These are phyloP conservation scores for Larimichthys crocea DNA, from an alignment of 2,113 vertebrate genomes.

Conservation along the genomic window DNA sequence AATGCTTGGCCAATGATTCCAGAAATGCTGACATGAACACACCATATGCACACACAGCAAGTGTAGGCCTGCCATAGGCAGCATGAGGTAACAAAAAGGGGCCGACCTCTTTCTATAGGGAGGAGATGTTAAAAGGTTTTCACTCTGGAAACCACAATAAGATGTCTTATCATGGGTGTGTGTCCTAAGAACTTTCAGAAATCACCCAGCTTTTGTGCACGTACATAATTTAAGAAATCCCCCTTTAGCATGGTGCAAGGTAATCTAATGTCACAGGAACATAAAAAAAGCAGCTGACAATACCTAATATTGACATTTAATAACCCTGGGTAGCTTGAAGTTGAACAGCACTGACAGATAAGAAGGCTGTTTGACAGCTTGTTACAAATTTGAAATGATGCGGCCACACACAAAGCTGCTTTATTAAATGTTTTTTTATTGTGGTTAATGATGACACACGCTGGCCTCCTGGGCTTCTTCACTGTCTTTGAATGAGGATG, in stretches of 20 bases:
- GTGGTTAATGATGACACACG: conserved; percentile 16
- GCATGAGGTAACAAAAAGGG: conserved; percentile 47
- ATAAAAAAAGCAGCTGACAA: conserved; percentile 12
- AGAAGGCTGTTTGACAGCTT: conserved; percentile 22
- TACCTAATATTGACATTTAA: conserved; percentile 1
- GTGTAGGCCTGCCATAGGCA: conserved; percentile 58
- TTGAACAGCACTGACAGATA: conserved; percentile 9
- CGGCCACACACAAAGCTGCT: conserved; percentile 5
- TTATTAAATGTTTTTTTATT: conserved; percentile 6
- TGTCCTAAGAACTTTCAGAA: not conserved
- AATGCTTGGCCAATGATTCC: conserved; percentile 53
- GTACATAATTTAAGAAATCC: conserved; percentile 7
- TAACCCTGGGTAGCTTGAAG: not conserved
- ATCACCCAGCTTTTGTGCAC: not conserved
- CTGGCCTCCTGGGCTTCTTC: not conserved
- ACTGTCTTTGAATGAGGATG: not conserved
- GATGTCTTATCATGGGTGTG: conserved; percentile 18
- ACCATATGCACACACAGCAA: conserved; percentile 70
- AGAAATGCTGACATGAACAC: conserved; percentile 65
- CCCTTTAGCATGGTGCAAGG: not conserved
- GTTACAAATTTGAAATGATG: conserved; percentile 20
- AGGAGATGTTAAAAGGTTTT: conserved; percentile 21
- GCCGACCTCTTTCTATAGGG: conserved; percentile 23
- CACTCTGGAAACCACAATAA: conserved; percentile 2
- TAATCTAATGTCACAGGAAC: not conserved